These are phyloP conservation scores for Cephus spinipes DNA, from an alignment of 2,888 invertebrate species.

Conservation along the genomic window DNA sequence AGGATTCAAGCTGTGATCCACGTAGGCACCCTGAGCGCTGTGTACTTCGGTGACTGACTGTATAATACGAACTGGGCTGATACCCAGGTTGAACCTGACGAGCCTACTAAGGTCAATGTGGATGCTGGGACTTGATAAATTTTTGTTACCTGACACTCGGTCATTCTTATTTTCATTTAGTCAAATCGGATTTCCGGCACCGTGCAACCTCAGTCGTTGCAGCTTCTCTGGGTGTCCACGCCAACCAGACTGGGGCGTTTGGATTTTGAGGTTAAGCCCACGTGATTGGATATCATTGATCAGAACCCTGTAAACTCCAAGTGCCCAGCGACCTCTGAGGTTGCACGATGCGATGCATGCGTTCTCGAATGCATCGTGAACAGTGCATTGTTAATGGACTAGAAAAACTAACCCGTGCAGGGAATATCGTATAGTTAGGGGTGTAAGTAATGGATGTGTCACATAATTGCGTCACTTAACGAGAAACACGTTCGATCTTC, in stretches of 20 bases:
- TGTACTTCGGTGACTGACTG: slow-evolving; percentile 26
- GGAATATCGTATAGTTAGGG: slow-evolving; percentile 27
- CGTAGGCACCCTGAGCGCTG: slow-evolving; percentile 31
- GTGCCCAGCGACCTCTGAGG: too few relatives aligned
- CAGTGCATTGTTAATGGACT: background rate
- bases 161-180: slow-evolving; percentile 14
- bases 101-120: slow-evolving; percentile 44
- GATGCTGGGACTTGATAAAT: background rate
- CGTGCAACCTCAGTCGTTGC: too few relatives aligned
- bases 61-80: slow-evolving; percentile 30
- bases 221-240: too few relatives aligned
- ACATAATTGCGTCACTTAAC: slow-evolving; percentile 66
- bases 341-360: too few relatives aligned
- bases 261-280: too few relatives aligned
- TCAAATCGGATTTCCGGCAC: background rate
- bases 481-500: slow-evolving; percentile 62
- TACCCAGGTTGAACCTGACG: slow-evolving; percentile 44
- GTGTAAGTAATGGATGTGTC: slow-evolving; percentile 64
- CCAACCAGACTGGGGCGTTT: rapidly evolving
- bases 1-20: slow-evolving; percentile 50
- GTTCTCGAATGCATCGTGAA: background rate
- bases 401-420: background rate
- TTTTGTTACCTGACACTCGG: background rate
- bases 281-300: too few relatives aligned
- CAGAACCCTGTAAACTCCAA: too few relatives aligned